phyloP scores from a whole-genome alignment of 2,113 vertebrate genomes.

The Strix aluco region DNA sequence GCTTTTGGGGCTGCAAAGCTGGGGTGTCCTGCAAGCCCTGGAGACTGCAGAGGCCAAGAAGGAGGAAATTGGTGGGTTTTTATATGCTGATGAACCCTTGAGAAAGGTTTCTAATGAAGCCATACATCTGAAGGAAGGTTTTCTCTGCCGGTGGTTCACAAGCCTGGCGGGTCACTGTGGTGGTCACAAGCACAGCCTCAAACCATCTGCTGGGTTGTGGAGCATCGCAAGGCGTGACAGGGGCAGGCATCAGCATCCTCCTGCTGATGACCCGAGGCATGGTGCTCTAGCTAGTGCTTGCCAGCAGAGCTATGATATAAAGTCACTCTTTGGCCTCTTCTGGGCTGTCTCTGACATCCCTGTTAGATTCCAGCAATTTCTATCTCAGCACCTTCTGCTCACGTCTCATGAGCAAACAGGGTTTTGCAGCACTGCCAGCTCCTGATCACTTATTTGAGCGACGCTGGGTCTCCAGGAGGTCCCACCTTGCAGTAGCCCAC shows the following conservation, averaged over 20 bases:
- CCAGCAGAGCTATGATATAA: not conserved
- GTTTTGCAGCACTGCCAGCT: not conserved
- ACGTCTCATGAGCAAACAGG: accelerated
- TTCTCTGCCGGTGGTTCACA: not conserved
- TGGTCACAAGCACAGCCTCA: not conserved
- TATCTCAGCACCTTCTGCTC: not conserved
- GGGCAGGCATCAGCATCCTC: not conserved
- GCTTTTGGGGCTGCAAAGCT: not conserved
- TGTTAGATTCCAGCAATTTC: not conserved
- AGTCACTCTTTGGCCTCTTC: not conserved
- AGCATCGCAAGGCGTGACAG: accelerated
- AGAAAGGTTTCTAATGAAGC: not conserved
- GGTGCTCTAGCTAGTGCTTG: not conserved
- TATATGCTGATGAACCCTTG: not conserved
- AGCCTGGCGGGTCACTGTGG: not conserved
- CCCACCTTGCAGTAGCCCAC: not conserved
- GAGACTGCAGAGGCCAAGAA: too few relatives aligned
- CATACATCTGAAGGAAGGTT: not conserved
- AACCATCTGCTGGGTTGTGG: not conserved
- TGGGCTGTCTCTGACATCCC: not conserved
- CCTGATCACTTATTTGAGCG: not conserved
- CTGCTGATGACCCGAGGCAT: accelerated
- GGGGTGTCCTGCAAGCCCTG: not conserved
- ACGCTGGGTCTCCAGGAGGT: accelerated
- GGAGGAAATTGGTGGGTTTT: not conserved